These are phyloP conservation scores for Metridium senile DNA, from an alignment of 92 coral and sea anemone species.

Conservation along the genomic window DNA sequence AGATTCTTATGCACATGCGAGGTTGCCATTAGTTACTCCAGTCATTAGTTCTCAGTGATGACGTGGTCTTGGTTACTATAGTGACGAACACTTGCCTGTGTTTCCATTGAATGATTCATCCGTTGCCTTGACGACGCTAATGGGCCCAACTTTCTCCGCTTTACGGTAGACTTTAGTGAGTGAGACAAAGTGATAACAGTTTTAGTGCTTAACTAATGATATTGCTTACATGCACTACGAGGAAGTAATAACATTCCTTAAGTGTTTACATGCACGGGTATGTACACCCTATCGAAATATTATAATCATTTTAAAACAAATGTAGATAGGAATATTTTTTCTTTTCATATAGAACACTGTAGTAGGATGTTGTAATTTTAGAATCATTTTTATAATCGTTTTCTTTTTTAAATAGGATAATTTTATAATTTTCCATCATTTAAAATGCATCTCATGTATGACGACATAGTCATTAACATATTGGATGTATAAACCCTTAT, in stretches of 20 bases:
- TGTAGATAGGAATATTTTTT: neutral
- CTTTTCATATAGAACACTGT: too few relatives aligned
- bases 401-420: too few relatives aligned
- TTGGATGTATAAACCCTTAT: too few relatives aligned
- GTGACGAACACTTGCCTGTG: slow-evolving; percentile 47
- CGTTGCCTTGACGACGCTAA: slow-evolving; percentile 22
- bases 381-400: too few relatives aligned
- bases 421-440: too few relatives aligned
- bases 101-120: slow-evolving; percentile 34
- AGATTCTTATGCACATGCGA: slow-evolving; percentile 20
- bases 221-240: neutral
- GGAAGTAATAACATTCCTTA: too few relatives aligned
- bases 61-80: slow-evolving; percentile 21
- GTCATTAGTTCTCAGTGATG: slow-evolving; percentile 1
- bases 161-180: slow-evolving; percentile 35
- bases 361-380: too few relatives aligned
- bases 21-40: slow-evolving; percentile 18
- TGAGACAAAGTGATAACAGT: slow-evolving; percentile 15
- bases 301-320: too few relatives aligned
- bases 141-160: slow-evolving; percentile 34
- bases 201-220: slow-evolving; percentile 1
- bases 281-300: too few relatives aligned
- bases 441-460: too few relatives aligned
- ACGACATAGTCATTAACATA: too few relatives aligned
- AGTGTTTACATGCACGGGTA: neutral